Percentiles rank a stretch among this genome's conserved stretches.
phyloP scores from a whole-genome alignment of 2,797 vertebrate species.

The Clarias laeviceps region DNA sequence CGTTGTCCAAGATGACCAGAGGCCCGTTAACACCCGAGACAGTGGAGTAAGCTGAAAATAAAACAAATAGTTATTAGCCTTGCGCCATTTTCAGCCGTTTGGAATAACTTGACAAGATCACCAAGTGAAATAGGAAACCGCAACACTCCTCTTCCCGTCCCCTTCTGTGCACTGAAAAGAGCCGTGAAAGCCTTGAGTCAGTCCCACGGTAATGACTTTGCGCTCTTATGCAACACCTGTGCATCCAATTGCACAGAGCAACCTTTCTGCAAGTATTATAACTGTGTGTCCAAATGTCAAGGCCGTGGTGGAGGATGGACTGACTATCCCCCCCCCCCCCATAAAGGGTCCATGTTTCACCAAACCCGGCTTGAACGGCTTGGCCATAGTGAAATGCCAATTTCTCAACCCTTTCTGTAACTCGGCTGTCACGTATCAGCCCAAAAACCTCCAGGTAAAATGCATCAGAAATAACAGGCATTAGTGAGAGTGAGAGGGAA shows the following conservation, averaged over 20 bases:
- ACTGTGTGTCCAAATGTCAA: constrained; percentile 69
- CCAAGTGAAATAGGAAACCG: not conserved
- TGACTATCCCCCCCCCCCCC: constrained; percentile 11
- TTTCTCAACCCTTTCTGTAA: constrained; percentile 16
- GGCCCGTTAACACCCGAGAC: constrained; percentile 83
- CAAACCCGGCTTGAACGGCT: not conserved
- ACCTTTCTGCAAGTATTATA: constrained; percentile 66
- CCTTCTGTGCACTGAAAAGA: not conserved
- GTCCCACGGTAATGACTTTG: constrained; percentile 45
- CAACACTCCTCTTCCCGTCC: constrained; percentile 5
- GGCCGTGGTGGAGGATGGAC: constrained; percentile 60
- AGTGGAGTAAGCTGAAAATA: constrained; percentile 78
- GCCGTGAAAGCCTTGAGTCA: constrained; percentile 58
- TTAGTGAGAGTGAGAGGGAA: not conserved
- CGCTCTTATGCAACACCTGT: constrained; percentile 37
- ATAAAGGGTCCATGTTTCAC: constrained; percentile 23
- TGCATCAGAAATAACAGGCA: constrained; percentile 45
- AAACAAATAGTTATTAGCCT: constrained; percentile 2
- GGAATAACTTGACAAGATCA: not conserved
- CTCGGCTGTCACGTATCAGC: constrained; percentile 16
- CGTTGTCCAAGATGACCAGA: constrained; percentile 82
- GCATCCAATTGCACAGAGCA: constrained; percentile 62
- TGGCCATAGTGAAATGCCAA: constrained; percentile 3
- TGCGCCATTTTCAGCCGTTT: not conserved
- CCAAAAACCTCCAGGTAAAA: constrained; percentile 13